These are phyloP conservation scores for Unio delphinus DNA, from an alignment of 2,888 invertebrate species.

Conservation along the genomic window DNA sequence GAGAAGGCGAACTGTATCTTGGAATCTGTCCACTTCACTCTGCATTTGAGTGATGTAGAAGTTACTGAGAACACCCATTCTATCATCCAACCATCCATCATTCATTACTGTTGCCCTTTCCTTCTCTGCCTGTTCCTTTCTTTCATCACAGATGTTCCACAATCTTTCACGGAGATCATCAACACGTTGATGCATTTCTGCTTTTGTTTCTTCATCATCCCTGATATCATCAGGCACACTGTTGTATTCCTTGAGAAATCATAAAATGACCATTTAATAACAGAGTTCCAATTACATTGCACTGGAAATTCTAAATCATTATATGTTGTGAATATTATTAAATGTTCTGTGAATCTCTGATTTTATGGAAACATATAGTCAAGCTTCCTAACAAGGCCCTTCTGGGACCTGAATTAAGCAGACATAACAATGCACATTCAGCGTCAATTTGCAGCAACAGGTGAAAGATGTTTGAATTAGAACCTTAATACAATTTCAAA, in stretches of 20 bases:
- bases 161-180: slow-evolving; percentile 69
- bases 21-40: slow-evolving; percentile 68
- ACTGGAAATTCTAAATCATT: too few species aligned
- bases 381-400: too few species aligned
- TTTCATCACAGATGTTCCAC: slow-evolving; percentile 70
- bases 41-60: slow-evolving; percentile 70
- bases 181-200: slow-evolving; percentile 69
- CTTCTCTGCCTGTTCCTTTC: slow-evolving; percentile 68
- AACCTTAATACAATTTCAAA: too few species aligned
- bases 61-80: slow-evolving; percentile 69
- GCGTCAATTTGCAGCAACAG: too few species aligned
- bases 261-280: background rate
- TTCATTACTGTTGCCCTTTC: slow-evolving; percentile 63
- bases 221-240: slow-evolving; percentile 68
- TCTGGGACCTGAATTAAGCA: too few species aligned
- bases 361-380: too few species aligned
- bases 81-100: slow-evolving; percentile 71
- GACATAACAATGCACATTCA: too few species aligned
- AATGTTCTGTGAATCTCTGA: too few species aligned
- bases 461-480: too few species aligned
- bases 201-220: slow-evolving; percentile 69
- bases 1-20: slow-evolving; percentile 68
- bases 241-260: slow-evolving; percentile 64
- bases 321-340: too few species aligned
- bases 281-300: too few species aligned